These are phyloP conservation scores for Ectemnius lituratus DNA, from an alignment of 2,888 invertebrate genomes.

Conservation along the genomic window DNA sequence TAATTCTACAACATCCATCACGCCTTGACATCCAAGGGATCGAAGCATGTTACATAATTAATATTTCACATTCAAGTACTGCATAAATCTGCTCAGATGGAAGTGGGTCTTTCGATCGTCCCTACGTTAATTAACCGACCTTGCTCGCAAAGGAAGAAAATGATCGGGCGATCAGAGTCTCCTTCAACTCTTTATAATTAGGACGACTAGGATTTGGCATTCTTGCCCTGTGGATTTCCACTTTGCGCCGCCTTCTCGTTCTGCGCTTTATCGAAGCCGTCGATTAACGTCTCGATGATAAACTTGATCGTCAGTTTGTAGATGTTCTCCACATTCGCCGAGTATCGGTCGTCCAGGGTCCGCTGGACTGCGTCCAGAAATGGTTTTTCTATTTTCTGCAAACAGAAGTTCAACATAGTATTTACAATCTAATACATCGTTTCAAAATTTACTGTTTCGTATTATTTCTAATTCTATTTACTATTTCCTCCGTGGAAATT, in stretches of 20 bases:
- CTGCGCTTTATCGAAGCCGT: constrained; percentile 83
- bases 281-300: constrained; percentile 90
- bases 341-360: constrained; percentile 92
- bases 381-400: constrained; percentile 93
- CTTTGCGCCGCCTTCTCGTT: constrained; percentile 77
- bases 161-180: constrained; percentile 12
- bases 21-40: too few relatives aligned
- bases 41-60: too few relatives aligned
- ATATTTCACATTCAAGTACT: too few relatives aligned
- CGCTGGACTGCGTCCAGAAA: constrained; percentile 92
- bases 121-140: too few relatives aligned
- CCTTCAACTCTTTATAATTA: constrained; percentile 20
- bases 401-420: constrained; percentile 61
- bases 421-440: background rate
- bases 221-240: constrained; percentile 77
- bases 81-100: too few relatives aligned
- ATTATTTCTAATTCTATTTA: too few relatives aligned
- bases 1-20: too few relatives aligned
- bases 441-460: too few relatives aligned
- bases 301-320: constrained; percentile 93
- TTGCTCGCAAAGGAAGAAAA: background rate
- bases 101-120: too few relatives aligned
- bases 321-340: constrained; percentile 92
- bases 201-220: constrained; percentile 63
- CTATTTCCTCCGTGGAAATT: too few relatives aligned